Conservation (phyloP, 2,888 invertebrate species). For the Cacoxenus indagator region DNA sequence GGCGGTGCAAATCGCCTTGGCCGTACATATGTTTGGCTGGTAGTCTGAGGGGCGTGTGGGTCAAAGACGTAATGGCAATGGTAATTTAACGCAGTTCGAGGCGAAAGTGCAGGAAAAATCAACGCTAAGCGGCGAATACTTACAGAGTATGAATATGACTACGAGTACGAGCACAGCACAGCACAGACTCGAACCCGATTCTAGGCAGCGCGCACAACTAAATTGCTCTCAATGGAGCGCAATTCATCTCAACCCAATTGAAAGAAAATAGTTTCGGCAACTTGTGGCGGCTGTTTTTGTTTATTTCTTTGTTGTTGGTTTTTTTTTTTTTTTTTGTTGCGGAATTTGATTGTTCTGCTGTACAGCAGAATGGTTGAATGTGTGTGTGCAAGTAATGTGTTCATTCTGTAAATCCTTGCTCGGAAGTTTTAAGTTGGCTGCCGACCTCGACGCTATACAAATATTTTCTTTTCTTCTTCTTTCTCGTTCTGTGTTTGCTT, state of each 20-base stretch:
- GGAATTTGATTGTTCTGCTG: not conserved
- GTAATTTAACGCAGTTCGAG: too few relatives aligned
- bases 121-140: too few relatives aligned
- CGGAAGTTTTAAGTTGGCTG: slow-evolving; percentile 6
- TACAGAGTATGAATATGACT: too few relatives aligned
- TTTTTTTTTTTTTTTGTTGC: not conserved
- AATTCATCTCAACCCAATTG: not conserved
- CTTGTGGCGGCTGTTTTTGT: not conserved
- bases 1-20: too few relatives aligned
- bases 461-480: not conserved
- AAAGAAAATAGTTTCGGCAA: not conserved
- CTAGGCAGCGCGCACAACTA: too few relatives aligned
- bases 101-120: too few relatives aligned
- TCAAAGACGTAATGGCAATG: too few relatives aligned
- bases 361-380: not conserved
- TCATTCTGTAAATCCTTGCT: slow-evolving; percentile 11
- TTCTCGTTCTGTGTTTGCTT: not conserved
- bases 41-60: too few relatives aligned
- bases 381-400: slow-evolving; percentile 3
- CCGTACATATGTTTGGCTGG: too few relatives aligned
- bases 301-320: not conserved
- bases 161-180: too few relatives aligned
- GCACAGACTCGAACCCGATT: too few relatives aligned
- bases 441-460: not conserved
- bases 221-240: not conserved